phyloP scores from a whole-genome alignment of 1,140 invertebrate genomes.

The Leucophenga varia region DNA sequence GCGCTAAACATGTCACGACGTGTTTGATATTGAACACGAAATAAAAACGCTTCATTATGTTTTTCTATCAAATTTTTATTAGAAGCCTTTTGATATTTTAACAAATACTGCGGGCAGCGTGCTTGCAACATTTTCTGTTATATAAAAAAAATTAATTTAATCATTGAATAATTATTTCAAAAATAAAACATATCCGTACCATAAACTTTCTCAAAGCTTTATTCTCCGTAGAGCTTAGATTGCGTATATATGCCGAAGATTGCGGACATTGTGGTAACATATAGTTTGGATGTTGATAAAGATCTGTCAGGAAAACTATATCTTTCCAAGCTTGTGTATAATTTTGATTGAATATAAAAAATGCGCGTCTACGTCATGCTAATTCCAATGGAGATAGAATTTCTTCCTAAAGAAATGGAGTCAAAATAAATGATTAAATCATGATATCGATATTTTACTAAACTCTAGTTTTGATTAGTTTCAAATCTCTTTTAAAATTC shows the following conservation, averaged over 20 bases:
- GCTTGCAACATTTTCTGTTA: conserved; percentile 48
- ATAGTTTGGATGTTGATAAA: conserved; percentile 32
- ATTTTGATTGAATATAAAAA: conserved; percentile 42
- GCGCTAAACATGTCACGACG: conserved; percentile 35
- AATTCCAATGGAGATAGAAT: conserved; percentile 36
- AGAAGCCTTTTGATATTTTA: conserved; percentile 26
- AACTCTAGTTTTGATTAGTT: too few relatives aligned
- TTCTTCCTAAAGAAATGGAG: too few relatives aligned
- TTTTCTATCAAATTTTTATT: conserved; percentile 28
- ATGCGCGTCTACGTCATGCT: conserved; percentile 32
- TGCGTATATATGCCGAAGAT: conserved; percentile 17
- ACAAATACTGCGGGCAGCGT: conserved; percentile 37
- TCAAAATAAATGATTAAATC: too few relatives aligned
- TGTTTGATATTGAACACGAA: conserved; percentile 43
- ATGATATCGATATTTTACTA: too few relatives aligned
- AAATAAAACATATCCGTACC: conserved; percentile 9
- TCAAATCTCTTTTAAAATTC: too few relatives aligned
- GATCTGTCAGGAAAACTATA: conserved; percentile 35
- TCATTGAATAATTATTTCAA: background rate
- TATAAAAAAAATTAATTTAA: background rate
- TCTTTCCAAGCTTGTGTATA: conserved; percentile 44
- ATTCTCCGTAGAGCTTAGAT: conserved; percentile 25
- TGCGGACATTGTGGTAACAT: conserved; percentile 31
- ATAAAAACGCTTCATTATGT: conserved; percentile 27
- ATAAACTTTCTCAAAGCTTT: conserved; percentile 25